Evolutionary conservation across 2,888 invertebrate species (phyloP).

Genomic region (Lasioglossum oenotherae): DNA sequence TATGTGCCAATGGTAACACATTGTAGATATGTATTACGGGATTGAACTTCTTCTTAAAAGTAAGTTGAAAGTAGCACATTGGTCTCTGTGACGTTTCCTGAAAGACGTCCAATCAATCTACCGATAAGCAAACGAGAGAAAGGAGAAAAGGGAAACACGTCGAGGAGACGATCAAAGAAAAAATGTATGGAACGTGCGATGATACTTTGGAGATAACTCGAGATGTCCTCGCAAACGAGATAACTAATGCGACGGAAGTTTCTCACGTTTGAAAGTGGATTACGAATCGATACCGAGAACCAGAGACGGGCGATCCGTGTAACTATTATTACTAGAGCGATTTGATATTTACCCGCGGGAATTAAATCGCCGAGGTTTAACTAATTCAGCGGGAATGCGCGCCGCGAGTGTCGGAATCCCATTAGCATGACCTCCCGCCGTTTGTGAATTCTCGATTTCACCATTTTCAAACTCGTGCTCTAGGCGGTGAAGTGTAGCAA

Average conservation of each 20-base stretch:
- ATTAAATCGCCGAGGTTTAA: background rate
- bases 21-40: too few species aligned
- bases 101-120: too few species aligned
- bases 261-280: background rate
- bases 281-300: background rate
- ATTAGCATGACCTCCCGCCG: background rate
- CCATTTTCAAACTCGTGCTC: background rate
- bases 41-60: too few species aligned
- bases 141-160: background rate
- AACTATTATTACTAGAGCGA: background rate
- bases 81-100: too few species aligned
- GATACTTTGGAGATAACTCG: background rate
- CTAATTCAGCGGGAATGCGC: constrained; percentile 18
- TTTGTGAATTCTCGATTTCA: constrained; percentile 27
- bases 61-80: too few species aligned
- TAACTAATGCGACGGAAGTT: background rate
- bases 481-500: background rate
- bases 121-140: background rate
- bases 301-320: background rate
- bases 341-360: background rate
- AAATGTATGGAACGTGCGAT: background rate
- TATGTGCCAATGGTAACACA: too few species aligned
- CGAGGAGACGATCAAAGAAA: background rate
- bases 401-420: background rate
- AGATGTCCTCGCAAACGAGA: background rate